Percentiles rank a stretch among this genome's conserved stretches.
Conservation (phyloP, 2,888 invertebrate species). For the Nudaria mundana region DNA sequence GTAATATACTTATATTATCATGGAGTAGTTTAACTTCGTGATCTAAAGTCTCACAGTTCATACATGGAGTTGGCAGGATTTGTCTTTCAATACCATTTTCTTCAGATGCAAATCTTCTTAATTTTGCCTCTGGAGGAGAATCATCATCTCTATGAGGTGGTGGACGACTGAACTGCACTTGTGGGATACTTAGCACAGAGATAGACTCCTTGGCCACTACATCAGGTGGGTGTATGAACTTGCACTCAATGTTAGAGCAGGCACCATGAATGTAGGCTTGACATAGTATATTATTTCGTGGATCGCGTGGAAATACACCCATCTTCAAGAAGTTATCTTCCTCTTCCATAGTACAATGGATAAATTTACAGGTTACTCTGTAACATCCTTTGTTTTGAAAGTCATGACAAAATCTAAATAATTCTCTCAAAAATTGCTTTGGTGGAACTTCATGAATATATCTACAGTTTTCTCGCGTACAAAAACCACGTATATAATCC, state of each 20-base stretch:
- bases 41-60: conserved; percentile 64
- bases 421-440: conserved; percentile 54
- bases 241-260: conserved; percentile 76
- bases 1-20: conserved; percentile 72
- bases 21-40: conserved; percentile 70
- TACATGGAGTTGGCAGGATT: conserved; percentile 51
- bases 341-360: conserved; percentile 86
- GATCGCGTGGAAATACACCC: conserved; percentile 81
- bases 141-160: conserved; percentile 59
- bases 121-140: conserved; percentile 68
- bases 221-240: conserved; percentile 56
- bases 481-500: conserved; percentile 75
- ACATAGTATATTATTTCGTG: conserved; percentile 74
- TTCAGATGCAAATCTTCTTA: conserved; percentile 61
- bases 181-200: conserved; percentile 37
- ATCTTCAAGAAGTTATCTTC: conserved; percentile 85
- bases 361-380: conserved; percentile 84
- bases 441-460: conserved; percentile 68
- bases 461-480: conserved; percentile 78
- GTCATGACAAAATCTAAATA: conserved; percentile 81
- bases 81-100: conserved; percentile 57
- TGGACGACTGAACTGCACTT: conserved; percentile 47
- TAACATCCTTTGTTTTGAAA: conserved; percentile 86
- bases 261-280: conserved; percentile 82
- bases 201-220: conserved; percentile 42